Conservation (phyloP, 2,888 invertebrate species). For the Melanostoma scalare region DNA sequence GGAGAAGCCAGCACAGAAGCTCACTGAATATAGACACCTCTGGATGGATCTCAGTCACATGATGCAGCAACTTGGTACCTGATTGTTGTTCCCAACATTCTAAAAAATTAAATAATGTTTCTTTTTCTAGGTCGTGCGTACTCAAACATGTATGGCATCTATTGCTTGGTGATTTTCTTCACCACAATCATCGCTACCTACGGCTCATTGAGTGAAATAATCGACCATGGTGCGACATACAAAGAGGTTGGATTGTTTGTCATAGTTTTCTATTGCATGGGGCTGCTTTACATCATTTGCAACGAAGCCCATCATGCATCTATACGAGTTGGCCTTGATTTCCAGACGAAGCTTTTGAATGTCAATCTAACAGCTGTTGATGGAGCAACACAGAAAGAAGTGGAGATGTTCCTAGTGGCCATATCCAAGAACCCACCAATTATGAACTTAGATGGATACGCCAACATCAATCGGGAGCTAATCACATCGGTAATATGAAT, state of each 20-base stretch:
- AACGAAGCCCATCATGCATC: conserved; percentile 89
- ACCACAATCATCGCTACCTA: conserved; percentile 89
- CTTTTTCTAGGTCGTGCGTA: conserved; percentile 84
- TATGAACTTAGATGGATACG: conserved; percentile 89
- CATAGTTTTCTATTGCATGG: conserved; percentile 88
- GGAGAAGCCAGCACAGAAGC: conserved; percentile 85
- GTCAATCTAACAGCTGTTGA: conserved; percentile 87
- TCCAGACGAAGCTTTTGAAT: conserved; percentile 86
- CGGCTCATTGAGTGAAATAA: conserved; percentile 87
- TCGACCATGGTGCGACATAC: conserved; percentile 88
- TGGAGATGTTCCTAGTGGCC: conserved; percentile 89
- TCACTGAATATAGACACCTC: conserved; percentile 87
- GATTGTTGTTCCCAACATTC: not conserved
- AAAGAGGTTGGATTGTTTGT: conserved; percentile 88
- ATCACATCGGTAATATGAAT: conserved; percentile 85
- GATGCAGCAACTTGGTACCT: conserved; percentile 89
- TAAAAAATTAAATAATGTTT: not conserved
- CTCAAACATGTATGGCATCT: conserved; percentile 90
- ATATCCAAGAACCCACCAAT: conserved; percentile 89
- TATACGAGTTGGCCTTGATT: conserved; percentile 85
- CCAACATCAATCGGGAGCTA: conserved; percentile 87
- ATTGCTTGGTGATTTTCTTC: conserved; percentile 88
- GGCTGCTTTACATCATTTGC: conserved; percentile 87
- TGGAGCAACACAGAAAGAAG: conserved; percentile 86
- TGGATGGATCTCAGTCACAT: conserved; percentile 90